phyloP scores from a whole-genome alignment of 1,140 invertebrate genomes.

The Drosophila tsacasi region DNA sequence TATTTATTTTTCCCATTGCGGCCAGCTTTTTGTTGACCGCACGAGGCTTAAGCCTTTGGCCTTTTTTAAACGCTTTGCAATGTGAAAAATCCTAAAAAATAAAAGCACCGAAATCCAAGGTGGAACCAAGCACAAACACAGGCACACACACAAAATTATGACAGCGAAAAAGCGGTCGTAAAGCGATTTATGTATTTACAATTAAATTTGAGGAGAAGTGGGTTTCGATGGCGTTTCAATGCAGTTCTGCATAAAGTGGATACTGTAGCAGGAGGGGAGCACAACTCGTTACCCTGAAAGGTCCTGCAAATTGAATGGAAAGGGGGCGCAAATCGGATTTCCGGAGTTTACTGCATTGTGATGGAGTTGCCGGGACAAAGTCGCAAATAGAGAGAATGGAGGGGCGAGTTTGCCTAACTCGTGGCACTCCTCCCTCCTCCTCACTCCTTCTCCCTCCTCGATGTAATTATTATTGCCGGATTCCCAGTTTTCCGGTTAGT shows the following conservation, averaged over 20 bases:
- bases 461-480: slow-evolving; percentile 57
- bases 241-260: slow-evolving; percentile 28
- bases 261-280: slow-evolving; percentile 1
- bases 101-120: slow-evolving; percentile 13
- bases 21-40: slow-evolving; percentile 51
- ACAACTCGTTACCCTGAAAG: slow-evolving; percentile 7
- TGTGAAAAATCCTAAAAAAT: slow-evolving; percentile 47
- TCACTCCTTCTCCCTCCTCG: neutral
- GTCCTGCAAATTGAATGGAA: slow-evolving; percentile 15
- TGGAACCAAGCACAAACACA: neutral
- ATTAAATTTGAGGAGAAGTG: slow-evolving; percentile 18
- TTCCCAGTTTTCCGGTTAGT: slow-evolving; percentile 33
- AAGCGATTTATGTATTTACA: slow-evolving; percentile 40
- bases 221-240: slow-evolving; percentile 22
- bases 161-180: slow-evolving; percentile 27
- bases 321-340: slow-evolving; percentile 45
- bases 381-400: slow-evolving; percentile 26
- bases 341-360: slow-evolving; percentile 49
- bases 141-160: slow-evolving; percentile 21
- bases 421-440: neutral
- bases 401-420: slow-evolving; percentile 4
- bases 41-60: slow-evolving; percentile 47
- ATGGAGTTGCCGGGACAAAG: slow-evolving; percentile 44
- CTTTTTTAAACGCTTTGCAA: slow-evolving; percentile 54
- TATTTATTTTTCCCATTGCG: slow-evolving; percentile 55